These are phyloP conservation scores for Stenichneumon culpator DNA, from an alignment of 2,888 invertebrate species.

Conservation along the genomic window DNA sequence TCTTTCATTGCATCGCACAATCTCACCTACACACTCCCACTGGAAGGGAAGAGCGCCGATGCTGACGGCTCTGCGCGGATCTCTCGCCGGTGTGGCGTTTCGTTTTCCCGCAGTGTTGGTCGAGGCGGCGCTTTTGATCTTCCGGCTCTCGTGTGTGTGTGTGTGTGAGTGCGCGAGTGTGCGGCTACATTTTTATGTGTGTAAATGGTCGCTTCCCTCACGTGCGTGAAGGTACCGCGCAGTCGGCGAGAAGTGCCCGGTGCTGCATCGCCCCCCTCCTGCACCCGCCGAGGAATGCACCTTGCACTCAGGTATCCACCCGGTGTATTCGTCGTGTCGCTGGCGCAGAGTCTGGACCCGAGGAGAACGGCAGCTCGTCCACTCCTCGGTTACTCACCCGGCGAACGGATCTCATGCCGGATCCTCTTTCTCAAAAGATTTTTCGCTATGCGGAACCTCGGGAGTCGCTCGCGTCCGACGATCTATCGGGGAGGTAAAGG, in stretches of 20 bases:
- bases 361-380: constrained; percentile 43
- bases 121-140: constrained; percentile 75
- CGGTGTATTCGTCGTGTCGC: constrained; percentile 52
- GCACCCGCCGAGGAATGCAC: constrained; percentile 73
- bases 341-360: constrained; percentile 15
- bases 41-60: constrained; percentile 35
- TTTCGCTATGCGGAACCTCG: constrained; percentile 15
- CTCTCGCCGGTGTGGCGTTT: constrained; percentile 49
- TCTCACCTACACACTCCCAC: constrained; percentile 2
- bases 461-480: no score
- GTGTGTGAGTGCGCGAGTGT: constrained; percentile 15
- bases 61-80: constrained; percentile 39
- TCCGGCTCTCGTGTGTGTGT: constrained; percentile 50
- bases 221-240: constrained; percentile 51
- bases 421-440: constrained; percentile 51
- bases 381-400: constrained; percentile 37
- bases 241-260: constrained; percentile 52
- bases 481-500: no score
- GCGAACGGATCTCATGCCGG: constrained; percentile 35
- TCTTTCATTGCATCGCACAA: constrained; percentile 23
- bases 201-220: constrained; percentile 30
- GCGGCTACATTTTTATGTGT: constrained; percentile 32
- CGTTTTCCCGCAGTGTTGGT: constrained; percentile 68
- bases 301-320: constrained; percentile 74
- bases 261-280: neutral